Evolutionary conservation across 1,140 invertebrate genomes (phyloP).

Genomic region (Plectus sambesii): DNA sequence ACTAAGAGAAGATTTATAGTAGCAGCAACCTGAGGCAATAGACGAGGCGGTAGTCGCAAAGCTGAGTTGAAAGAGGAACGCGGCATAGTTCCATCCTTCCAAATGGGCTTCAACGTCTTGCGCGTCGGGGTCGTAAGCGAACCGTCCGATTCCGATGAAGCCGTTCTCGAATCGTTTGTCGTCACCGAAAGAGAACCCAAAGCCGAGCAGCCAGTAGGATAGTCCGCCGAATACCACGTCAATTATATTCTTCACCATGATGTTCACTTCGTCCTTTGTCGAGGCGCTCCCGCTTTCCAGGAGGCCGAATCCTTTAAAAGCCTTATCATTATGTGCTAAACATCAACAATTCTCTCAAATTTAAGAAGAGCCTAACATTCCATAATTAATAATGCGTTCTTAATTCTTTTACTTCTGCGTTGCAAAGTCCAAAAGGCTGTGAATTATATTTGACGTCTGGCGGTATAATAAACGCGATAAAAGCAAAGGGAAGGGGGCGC

Average conservation of each 20-base stretch:
- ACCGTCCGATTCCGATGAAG: conserved; percentile 55
- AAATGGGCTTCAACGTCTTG: conserved; percentile 7
- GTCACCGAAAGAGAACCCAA: conserved; percentile 72
- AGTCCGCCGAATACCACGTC: conserved; percentile 78
- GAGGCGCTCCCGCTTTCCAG: conserved; percentile 79
- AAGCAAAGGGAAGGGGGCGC: too few species aligned
- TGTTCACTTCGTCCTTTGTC: conserved; percentile 81
- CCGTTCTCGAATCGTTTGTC: conserved; percentile 57
- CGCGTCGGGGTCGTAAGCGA: conserved; percentile 47
- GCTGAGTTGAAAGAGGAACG: conserved; percentile 58
- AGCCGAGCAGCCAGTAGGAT: conserved; percentile 86
- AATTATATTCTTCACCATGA: conserved; percentile 87
- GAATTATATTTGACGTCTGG: too few species aligned
- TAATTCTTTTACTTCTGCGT: too few species aligned
- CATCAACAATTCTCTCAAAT: too few species aligned
- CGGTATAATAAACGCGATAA: too few species aligned
- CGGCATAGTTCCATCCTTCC: conserved; percentile 39
- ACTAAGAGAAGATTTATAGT: too few species aligned
- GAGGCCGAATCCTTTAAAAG: conserved; percentile 66
- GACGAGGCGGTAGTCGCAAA: conserved; percentile 82
- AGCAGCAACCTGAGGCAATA: conserved; percentile 75
- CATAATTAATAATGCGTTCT: too few species aligned
- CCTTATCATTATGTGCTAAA: conserved; percentile 16
- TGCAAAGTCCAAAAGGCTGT: too few species aligned
- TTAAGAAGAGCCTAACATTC: too few species aligned